phyloP scores from a whole-genome alignment of 1,140 invertebrate genomes.

The Oreohelix idahoensis region DNA sequence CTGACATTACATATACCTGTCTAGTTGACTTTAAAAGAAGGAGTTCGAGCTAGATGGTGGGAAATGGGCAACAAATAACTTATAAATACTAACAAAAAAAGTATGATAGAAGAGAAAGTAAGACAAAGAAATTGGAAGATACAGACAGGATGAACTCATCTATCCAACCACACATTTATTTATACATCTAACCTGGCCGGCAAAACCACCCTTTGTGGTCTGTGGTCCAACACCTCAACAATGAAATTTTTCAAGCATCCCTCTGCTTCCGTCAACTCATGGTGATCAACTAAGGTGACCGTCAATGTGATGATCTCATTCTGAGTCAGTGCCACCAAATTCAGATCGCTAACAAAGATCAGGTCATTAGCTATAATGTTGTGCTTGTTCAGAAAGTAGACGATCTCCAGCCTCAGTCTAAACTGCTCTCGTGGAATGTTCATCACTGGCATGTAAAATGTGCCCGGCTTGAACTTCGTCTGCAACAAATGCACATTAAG shows the following conservation, averaged over 20 bases:
- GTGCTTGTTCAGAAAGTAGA: constrained; percentile 16
- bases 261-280: background rate
- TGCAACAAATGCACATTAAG: no score
- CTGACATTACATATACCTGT: no score
- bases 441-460: background rate
- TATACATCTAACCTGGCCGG: constrained; percentile 15
- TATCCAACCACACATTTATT: no score
- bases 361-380: constrained; percentile 1
- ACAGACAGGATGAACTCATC: no score
- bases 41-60: no score
- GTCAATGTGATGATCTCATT: background rate
- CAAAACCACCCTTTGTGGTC: background rate
- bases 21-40: no score
- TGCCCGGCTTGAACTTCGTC: constrained; percentile 4
- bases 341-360: constrained; percentile 8
- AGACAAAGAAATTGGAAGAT: no score
- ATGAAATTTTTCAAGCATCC: constrained; percentile 1
- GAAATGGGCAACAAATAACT: no score
- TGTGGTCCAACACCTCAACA: constrained; percentile 20
- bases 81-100: no score
- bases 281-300: constrained; percentile 26
- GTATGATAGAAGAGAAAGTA: no score
- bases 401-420: constrained; percentile 2
- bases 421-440: background rate
- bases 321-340: background rate